phyloP scores from a whole-genome alignment of 2,113 vertebrate genomes.

The Corvus moneduloides region DNA sequence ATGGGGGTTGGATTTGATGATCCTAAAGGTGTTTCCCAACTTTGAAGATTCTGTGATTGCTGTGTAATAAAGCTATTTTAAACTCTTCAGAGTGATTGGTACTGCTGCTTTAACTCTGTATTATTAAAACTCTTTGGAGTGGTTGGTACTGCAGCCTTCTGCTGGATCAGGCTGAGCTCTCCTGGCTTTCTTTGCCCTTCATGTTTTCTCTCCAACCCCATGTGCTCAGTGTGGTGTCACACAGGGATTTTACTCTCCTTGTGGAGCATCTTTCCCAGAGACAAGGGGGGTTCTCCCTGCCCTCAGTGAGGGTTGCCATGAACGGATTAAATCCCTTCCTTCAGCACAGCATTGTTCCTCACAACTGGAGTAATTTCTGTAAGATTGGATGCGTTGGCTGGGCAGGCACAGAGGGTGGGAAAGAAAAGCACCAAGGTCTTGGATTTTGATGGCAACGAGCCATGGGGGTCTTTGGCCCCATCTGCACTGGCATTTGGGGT shows the following conservation, averaged over 20 bases:
- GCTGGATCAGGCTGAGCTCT: not conserved
- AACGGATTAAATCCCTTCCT: not conserved
- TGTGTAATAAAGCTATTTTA: not conserved
- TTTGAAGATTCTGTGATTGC: not conserved
- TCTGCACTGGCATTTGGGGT: not conserved
- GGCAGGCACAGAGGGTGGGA: not conserved
- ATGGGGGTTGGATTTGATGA: rapidly evolving
- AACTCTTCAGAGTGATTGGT: not conserved
- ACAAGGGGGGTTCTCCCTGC: too few species aligned
- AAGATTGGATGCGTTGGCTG: not conserved
- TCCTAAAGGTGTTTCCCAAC: not conserved
- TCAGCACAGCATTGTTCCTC: not conserved
- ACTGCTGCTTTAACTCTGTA: not conserved
- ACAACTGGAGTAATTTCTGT: not conserved
- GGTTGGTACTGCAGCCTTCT: not conserved
- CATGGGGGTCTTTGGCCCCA: not conserved
- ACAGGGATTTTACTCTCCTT: not conserved
- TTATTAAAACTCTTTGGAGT: not conserved
- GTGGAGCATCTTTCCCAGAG: not conserved
- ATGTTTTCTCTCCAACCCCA: rapidly evolving
- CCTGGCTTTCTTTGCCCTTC: not conserved
- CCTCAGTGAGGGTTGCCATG: not conserved
- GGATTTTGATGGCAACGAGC: not conserved
- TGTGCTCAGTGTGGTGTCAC: rapidly evolving
- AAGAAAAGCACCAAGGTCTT: not conserved